phyloP scores from a whole-genome alignment of 2,113 vertebrate genomes.

The Bungarus multicinctus region DNA sequence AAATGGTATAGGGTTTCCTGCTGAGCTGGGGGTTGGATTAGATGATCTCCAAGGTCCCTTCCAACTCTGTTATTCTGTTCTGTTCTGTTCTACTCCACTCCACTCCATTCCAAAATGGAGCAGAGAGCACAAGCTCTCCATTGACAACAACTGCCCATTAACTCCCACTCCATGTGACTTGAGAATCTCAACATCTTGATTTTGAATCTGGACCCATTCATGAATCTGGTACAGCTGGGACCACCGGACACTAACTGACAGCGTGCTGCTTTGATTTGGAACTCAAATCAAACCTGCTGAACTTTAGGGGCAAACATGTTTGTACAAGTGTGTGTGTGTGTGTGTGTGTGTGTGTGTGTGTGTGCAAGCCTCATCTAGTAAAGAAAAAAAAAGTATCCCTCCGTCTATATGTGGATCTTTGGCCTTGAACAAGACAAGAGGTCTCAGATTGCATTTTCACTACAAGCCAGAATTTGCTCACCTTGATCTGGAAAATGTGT shows the following conservation, averaged over 20 bases:
- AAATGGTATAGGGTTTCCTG: no score
- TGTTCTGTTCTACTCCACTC: rapidly evolving
- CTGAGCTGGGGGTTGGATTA: no score
- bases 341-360: no score
- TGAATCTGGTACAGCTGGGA: no score
- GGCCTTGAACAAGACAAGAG: not conserved
- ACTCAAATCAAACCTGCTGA: no score
- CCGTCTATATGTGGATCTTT: not conserved
- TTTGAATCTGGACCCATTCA: not conserved
- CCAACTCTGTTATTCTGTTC: no score
- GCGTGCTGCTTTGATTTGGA: no score
- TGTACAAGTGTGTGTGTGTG: no score
- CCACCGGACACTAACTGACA: no score
- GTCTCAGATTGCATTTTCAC: not conserved
- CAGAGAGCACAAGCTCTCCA: not conserved
- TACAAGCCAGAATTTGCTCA: not conserved
- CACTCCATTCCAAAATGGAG: not conserved
- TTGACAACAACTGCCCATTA: not conserved
- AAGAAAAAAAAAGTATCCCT: not conserved
- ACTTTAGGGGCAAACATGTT: no score
- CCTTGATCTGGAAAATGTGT: not conserved
- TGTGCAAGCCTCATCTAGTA: no score
- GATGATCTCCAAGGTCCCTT: no score
- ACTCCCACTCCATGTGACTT: not conserved
- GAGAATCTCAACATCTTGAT: not conserved